Evolutionary conservation across 37 sponge, comb jelly and placozoan genomes (phyloP), one percentile per base, ranked within the genome.

Genomic region (Cliona cf. orientalis): DNA sequence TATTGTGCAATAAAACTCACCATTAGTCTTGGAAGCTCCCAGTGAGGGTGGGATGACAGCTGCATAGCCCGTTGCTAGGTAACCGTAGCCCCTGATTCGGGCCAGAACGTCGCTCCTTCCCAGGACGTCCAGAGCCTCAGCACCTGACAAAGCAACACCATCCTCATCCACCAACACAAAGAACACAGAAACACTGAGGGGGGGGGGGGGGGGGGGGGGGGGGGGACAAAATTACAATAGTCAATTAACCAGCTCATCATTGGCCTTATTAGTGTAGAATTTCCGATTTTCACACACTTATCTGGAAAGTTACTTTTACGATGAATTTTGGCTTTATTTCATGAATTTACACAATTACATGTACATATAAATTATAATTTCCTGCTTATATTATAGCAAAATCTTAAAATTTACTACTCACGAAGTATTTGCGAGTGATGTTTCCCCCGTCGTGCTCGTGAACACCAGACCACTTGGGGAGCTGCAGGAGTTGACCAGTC

Each of bases 111-210:
- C 59, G 0, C 40, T 61, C 0, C 66, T 42, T 0, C 38, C 34
- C 0, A 87, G 66, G 23, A 84, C 28, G 6, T 33, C 64, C 12
- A 81, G 22, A 22, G 76, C 90, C 19, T 69, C 63, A 42, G 19
- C 46, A 23, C 60, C 69, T 44, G 69, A 42, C 17, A 90, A 44
- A 22, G 86, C 81, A 37, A 23, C 21, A 19, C 71, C 71, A 26
- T 66, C 12, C 6, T 17, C 22, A 46, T 66, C 81, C 56, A 90
- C 14, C 31, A 90, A 37, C 26, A 90, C 74, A 45, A 90, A 80
- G 46, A 68, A 45, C 14, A 90, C 58, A n/a, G 65, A 35, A 25
- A 80, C 45, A 53, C 90, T 90, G 71, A 19, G 34, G 46, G 12
- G 31, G 45, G 46, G 0, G 53, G 57, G 21, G 64, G 2, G 5